Conservation (phyloP, 2,888 invertebrate genomes). For the Lasiommata megera region DNA sequence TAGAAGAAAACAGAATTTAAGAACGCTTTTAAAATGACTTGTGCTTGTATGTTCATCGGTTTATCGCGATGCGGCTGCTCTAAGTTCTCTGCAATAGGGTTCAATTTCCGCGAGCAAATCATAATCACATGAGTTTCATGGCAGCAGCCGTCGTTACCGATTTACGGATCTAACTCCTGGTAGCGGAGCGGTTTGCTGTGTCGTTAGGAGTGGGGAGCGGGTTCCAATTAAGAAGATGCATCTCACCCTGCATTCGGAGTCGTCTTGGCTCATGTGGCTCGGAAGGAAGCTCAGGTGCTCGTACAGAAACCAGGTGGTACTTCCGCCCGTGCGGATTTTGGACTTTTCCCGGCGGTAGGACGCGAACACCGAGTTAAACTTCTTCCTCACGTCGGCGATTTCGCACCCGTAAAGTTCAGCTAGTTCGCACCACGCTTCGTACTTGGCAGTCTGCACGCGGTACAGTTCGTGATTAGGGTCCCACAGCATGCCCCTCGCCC, state of each 20-base stretch:
- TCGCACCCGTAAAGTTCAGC: slow-evolving; percentile 59
- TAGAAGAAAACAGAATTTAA: no score
- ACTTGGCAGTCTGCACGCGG: slow-evolving; percentile 55
- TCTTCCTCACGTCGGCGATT: slow-evolving; percentile 60
- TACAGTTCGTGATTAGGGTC: slow-evolving; percentile 51
- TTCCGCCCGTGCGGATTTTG: slow-evolving; percentile 55
- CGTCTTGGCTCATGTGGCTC: slow-evolving; percentile 45
- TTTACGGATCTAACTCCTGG: no score
- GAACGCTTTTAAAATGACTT: no score
- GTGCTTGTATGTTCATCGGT: no score
- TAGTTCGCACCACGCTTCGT: slow-evolving; percentile 59
- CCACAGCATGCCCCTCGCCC: slow-evolving; percentile 56
- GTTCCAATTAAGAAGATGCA: no score
- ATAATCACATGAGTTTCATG: no score
- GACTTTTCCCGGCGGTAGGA: slow-evolving; percentile 66
- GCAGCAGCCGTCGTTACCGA: no score
- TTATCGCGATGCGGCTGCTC: no score
- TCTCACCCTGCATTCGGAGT: not conserved
- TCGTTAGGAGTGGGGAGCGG: no score
- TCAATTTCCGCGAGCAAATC: no score
- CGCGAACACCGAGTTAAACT: slow-evolving; percentile 68
- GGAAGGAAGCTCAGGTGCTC: slow-evolving; percentile 57
- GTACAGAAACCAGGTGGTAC: slow-evolving; percentile 65
- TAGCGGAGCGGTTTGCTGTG: no score
- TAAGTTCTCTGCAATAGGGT: no score